Evolutionary conservation across 2,888 invertebrate genomes (phyloP), one percentile per base, ranked within the genome.

Genomic region (Harmothoe impar): DNA sequence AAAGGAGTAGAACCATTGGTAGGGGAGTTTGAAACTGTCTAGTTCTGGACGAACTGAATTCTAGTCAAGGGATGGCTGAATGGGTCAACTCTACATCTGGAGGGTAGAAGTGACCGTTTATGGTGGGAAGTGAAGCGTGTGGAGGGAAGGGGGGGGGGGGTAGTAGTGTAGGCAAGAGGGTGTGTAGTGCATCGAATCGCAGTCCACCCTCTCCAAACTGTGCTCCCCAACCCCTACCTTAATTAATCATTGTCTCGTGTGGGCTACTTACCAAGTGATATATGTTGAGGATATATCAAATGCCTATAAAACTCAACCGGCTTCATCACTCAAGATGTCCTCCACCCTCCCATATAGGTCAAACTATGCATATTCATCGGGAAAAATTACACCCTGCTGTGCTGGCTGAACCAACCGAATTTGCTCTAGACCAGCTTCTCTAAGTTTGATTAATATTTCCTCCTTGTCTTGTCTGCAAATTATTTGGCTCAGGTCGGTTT

Each of bases 401-500:
- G 33, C 43, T 17, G 43, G 43, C 35, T 81, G 5, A 81, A 81
- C 81, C 81, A 81, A 81, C 81, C 81, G 81, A 81, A 81, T 35
- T 81, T 12, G 25, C 77, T 43, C 43, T n/a, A 77, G n/a, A 25
- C 77, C 29, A 77, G 77, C 29, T 43, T 20, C n/a, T 35, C 17
- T 17, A 17, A 81, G 81, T 81, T 81, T 81, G 81, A 81, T 81
- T 81, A 81, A 81, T 81, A 81, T 81, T 81, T 81, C 33, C 81
- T 29, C 72, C 29, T 29, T 72, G 0, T 12, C 72, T 72, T 81
- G 81, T 20, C 77, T 77, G 15, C 77, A 81, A 25, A 43, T 81
- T 33, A 81, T 81, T 81, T 81, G 35, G 33, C 35, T 0, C n/a
- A n/a, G 62, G 72, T 29, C 0, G 72, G 72, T 72, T 72, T 72